A percentile compares a stretch with the other conserved stretches of the same genome.
Conservation (phyloP, 1,140 invertebrate genomes). For the Zaprionus ornatus region DNA sequence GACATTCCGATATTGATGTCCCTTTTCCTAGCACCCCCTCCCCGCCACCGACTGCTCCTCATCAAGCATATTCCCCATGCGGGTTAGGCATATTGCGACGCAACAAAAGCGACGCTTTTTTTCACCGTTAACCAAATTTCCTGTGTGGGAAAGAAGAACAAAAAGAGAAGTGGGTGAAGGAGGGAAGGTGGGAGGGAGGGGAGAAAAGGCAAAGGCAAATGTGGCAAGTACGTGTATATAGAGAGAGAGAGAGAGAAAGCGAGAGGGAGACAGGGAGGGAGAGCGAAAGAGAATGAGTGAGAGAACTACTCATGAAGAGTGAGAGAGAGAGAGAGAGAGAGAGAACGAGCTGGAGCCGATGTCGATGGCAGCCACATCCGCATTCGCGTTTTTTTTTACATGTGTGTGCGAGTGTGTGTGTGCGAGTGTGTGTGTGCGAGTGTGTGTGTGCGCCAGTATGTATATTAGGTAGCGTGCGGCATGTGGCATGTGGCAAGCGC, state of each 20-base stretch:
- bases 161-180: background rate
- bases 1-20: background rate
- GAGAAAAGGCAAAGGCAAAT: slow-evolving; percentile 61
- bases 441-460: background rate
- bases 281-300: slow-evolving; percentile 11
- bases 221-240: slow-evolving; percentile 52
- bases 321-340: background rate
- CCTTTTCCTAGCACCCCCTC: background rate
- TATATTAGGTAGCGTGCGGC: slow-evolving; percentile 2
- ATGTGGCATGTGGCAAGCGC: slow-evolving; percentile 13
- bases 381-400: slow-evolving; percentile 56
- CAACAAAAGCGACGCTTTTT: slow-evolving; percentile 68
- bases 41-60: background rate
- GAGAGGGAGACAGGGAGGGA: background rate
- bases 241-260: slow-evolving; percentile 8
- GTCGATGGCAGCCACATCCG: slow-evolving; percentile 49
- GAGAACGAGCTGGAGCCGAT: slow-evolving; percentile 37
- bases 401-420: slow-evolving; percentile 51
- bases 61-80: background rate
- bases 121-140: slow-evolving; percentile 77
- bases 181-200: background rate
- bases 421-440: slow-evolving; percentile 3
- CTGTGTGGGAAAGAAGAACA: slow-evolving; percentile 2
- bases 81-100: slow-evolving; percentile 55
- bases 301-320: background rate